Evolutionary conservation across 1,140 invertebrate species (phyloP), one percentile per base, ranked within the genome.

Genomic region (Leptinotarsa texana): DNA sequence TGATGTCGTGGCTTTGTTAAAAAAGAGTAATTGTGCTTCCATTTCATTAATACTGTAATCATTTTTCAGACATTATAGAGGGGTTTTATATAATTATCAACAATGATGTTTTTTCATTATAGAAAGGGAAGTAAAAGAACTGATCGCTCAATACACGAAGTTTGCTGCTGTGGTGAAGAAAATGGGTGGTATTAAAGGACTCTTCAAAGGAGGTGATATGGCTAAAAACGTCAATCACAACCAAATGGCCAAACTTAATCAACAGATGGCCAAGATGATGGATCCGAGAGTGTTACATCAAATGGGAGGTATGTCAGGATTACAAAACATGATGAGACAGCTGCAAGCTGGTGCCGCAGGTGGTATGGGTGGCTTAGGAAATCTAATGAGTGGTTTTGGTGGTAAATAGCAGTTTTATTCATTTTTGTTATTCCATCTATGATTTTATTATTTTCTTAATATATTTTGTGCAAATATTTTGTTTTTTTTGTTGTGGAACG

Each of bases 221-320:
- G 93, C 95, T 4, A 99, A 98, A 85, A 99, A 99, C 87, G 96
- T 99, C 0, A 99, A 99, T 87, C 96, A 95, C 75, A 92, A 92
- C 27, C 98, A 99, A 89, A 99, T 99, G 96, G 94, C 95, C 1
- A 98, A 99, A 88, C 88, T 99, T 0, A 99, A 99, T 87, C 97
- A 99, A 87, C 97, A 99, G 87, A 99, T 99, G 96, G 97, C 98
- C 5, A 98, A 97, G 86, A 99, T 99, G 96, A 99, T 99, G 93
- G 98, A 99, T 88, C 98, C 98, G 0, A 88, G 96, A 79, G 95
- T 99, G 72, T 88, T 99, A 62, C 97, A 99, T 82, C 88, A 89
- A 85, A 89, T 89, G 96, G 96, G 97, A 80, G 98, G 98, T 47
- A 97, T 99, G 91, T 91, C 93, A 66, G 98, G 98, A 13, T 87